Conservation (phyloP, 2,888 invertebrate genomes). For the Conops quadrifasciatus region DNA sequence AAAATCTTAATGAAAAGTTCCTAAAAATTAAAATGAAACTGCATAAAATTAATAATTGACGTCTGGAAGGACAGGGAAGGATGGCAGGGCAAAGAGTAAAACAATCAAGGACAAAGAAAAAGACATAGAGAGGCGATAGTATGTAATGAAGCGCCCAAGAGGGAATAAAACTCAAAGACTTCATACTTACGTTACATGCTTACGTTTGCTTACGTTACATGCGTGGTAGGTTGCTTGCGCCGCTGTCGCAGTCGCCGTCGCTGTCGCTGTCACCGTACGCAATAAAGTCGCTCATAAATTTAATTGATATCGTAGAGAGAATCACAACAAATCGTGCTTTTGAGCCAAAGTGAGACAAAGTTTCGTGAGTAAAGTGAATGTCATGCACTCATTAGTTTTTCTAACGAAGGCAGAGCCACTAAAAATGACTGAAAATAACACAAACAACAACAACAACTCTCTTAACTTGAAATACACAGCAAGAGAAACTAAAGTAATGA, state of each 20-base stretch:
- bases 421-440: background rate
- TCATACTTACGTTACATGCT: too few relatives aligned
- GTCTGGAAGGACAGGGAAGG: background rate
- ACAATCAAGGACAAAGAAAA: background rate
- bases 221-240: too few relatives aligned
- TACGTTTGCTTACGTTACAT: too few relatives aligned
- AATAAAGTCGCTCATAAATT: background rate
- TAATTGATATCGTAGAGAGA: background rate
- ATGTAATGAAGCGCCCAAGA: too few relatives aligned
- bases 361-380: constrained; percentile 49
- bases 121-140: background rate
- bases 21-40: constrained; percentile 39
- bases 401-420: background rate
- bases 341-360: constrained; percentile 47
- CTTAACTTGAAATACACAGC: background rate
- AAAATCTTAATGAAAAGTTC: constrained; percentile 28
- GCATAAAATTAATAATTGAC: constrained; percentile 40
- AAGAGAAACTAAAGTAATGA: background rate
- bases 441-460: constrained; percentile 20
- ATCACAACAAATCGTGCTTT: constrained; percentile 1
- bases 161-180: too few relatives aligned
- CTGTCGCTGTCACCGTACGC: too few relatives aligned
- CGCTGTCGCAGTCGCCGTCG: too few relatives aligned
- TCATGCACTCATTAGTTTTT: constrained; percentile 24
- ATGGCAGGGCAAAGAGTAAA: background rate